phyloP scores from a whole-genome alignment of 2,113 vertebrate genomes.

The Agelaius phoeniceus region DNA sequence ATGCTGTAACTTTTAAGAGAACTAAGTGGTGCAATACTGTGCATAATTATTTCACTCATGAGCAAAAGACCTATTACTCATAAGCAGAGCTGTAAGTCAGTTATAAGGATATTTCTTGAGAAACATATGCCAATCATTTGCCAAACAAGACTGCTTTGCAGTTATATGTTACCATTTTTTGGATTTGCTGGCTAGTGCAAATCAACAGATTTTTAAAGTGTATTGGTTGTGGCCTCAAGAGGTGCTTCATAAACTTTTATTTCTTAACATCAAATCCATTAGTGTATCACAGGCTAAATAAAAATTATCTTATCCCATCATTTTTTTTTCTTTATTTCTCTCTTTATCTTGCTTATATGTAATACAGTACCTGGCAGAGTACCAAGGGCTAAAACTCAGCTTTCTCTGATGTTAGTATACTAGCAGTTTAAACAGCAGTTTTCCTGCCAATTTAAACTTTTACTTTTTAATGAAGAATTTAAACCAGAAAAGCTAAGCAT shows the following conservation, averaged over 20 bases:
- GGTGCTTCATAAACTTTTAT: conserved; percentile 4
- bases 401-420: conserved; percentile 40
- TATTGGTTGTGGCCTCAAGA: neutral
- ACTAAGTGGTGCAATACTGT: conserved; percentile 41
- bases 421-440: conserved; percentile 55
- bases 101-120: conserved; percentile 37
- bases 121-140: conserved; percentile 29
- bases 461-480: conserved; percentile 67
- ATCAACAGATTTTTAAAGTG: conserved; percentile 13
- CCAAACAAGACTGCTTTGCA: neutral
- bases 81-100: conserved; percentile 19
- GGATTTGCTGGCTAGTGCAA: neutral
- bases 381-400: conserved; percentile 41
- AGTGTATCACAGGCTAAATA: conserved; percentile 25
- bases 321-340: neutral
- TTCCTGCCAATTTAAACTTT: conserved; percentile 68
- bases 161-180: neutral
- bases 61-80: conserved; percentile 30
- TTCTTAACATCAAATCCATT: conserved; percentile 22
- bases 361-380: conserved; percentile 14
- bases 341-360: neutral
- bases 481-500: conserved; percentile 66
- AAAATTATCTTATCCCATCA: conserved; percentile 8
- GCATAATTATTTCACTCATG: conserved; percentile 63
- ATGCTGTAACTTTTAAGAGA: conserved; percentile 71